These are phyloP conservation scores for Apostichopus japonicus DNA, from an alignment of 35 echinoderm and acorn worm genomes.

Conservation along the genomic window DNA sequence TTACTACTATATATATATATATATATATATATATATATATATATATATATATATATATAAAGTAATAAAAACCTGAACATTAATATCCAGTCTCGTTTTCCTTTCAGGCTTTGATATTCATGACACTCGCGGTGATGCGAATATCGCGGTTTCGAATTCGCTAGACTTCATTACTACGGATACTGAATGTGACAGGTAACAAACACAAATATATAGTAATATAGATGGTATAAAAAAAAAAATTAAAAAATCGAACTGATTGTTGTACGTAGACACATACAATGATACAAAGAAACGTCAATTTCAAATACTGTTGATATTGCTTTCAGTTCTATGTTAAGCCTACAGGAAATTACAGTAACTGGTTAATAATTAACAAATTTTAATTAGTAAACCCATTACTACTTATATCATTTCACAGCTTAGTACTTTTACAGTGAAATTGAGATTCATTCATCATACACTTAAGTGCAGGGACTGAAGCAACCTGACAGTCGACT, in stretches of 20 bases:
- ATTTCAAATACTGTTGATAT: too few species aligned
- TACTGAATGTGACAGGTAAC: constrained; percentile 37
- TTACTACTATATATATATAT: background rate
- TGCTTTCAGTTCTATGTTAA: too few species aligned
- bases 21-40: background rate
- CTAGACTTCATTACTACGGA: constrained; percentile 70
- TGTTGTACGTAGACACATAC: too few species aligned
- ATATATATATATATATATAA: background rate
- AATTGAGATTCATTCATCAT: too few species aligned
- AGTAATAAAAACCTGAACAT: background rate
- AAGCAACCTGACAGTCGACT: too few species aligned
- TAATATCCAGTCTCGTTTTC: background rate
- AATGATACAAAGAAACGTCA: too few species aligned
- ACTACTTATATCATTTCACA: too few species aligned
- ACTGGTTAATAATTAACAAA: too few species aligned
- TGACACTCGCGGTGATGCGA: constrained; percentile 73
- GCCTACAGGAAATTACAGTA: too few species aligned
- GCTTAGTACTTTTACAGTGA: too few species aligned
- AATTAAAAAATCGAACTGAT: background rate
- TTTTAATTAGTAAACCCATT: too few species aligned
- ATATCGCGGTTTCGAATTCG: constrained; percentile 72
- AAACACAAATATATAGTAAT: background rate
- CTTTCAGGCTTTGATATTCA: constrained; percentile 81
- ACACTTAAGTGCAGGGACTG: too few species aligned
- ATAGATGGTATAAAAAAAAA: background rate